Percentiles rank a stretch among this genome's conserved stretches.
Conservation (phyloP, 2,888 invertebrate genomes). For the Rugalucina vietnamica region DNA sequence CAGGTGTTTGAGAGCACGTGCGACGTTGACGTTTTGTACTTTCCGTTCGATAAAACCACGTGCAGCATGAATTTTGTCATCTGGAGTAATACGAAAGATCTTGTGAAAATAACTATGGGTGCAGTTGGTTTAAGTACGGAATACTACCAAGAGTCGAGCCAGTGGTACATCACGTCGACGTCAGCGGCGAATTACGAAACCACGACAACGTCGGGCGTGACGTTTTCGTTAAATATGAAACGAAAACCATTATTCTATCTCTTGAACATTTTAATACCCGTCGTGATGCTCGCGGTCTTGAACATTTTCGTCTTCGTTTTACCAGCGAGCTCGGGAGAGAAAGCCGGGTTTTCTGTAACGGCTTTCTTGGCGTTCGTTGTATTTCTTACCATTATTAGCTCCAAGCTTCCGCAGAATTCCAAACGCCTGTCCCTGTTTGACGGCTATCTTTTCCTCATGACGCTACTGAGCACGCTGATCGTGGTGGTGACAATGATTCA, state of each 20-base stretch:
- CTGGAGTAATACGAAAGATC: conserved; percentile 52
- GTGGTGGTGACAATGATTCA: conserved; percentile 54
- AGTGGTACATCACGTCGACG: conserved; percentile 56
- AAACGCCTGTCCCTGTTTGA: conserved; percentile 53
- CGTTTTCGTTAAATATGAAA: conserved; percentile 55
- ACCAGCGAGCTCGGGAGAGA: conserved; percentile 63
- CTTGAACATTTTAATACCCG: conserved; percentile 61
- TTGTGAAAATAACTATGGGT: conserved; percentile 42
- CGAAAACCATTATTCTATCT: conserved; percentile 64
- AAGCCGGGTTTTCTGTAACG: conserved; percentile 60
- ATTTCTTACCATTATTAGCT: conserved; percentile 65
- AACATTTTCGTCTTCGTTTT: conserved; percentile 62
- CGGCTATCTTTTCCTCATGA: conserved; percentile 59
- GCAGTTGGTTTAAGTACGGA: conserved; percentile 42
- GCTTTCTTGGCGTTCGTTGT: conserved; percentile 66
- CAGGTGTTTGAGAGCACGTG: conserved; percentile 63
- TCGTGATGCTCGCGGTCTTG: conserved; percentile 56
- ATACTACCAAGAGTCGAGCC: conserved; percentile 51
- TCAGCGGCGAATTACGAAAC: conserved; percentile 26
- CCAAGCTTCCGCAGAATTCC: conserved; percentile 60
- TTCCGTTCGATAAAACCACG: conserved; percentile 63
- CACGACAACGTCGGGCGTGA: conserved; percentile 43
- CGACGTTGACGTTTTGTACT: conserved; percentile 56
- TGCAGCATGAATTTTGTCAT: conserved; percentile 59
- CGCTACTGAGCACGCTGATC: conserved; percentile 52